These are phyloP conservation scores for Marcusenius ussheri DNA, from an alignment of 2,113 vertebrate genomes.

Conservation along the genomic window DNA sequence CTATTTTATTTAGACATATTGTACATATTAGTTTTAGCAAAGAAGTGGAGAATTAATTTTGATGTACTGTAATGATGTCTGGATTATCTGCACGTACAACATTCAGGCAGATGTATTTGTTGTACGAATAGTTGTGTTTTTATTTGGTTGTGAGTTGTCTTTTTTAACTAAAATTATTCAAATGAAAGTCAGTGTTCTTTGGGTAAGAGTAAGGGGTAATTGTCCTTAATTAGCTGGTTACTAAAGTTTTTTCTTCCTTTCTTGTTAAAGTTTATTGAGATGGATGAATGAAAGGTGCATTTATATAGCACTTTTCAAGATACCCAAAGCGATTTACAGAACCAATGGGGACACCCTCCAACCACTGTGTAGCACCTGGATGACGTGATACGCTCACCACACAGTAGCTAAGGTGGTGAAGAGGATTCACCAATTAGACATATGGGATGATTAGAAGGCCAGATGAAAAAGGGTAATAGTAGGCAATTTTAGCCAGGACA, in stretches of 20 bases:
- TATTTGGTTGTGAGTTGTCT: neutral
- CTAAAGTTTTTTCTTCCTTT: neutral
- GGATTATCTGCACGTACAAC: neutral
- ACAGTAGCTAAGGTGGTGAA: no score
- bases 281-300: no score
- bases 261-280: neutral
- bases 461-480: no score
- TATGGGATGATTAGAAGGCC: no score
- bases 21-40: neutral
- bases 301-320: no score
- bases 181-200: neutral
- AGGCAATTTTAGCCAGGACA: no score
- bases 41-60: neutral
- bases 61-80: neutral
- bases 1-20: neutral
- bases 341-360: no score
- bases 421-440: no score
- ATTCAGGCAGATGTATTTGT: neutral
- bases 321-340: no score
- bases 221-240: neutral
- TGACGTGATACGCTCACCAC: no score
- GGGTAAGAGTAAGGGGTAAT: neutral
- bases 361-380: no score
- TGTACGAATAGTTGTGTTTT: neutral
- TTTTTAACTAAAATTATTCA: neutral